phyloP scores from a whole-genome alignment of 2,888 invertebrate species.

The Melieria picta region DNA sequence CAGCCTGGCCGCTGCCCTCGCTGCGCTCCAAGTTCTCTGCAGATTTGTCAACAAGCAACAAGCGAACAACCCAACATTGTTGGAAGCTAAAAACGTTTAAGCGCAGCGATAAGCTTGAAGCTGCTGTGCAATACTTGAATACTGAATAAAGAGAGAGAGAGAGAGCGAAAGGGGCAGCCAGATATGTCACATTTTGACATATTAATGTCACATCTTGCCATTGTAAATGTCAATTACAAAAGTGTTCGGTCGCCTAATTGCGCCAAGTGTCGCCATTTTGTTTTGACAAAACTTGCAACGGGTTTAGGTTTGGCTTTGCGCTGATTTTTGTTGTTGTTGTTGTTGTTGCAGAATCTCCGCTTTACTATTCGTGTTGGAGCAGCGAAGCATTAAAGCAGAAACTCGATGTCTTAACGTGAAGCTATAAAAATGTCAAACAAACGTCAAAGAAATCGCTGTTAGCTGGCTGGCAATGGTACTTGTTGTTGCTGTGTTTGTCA shows the following conservation, averaged over 20 bases:
- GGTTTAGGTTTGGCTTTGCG: too few species aligned
- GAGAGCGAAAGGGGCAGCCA: background rate
- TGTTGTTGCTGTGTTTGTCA: too few species aligned
- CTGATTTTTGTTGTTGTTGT: background rate
- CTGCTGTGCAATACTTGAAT: background rate
- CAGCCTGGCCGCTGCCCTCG: constrained; percentile 9
- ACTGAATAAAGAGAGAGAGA: background rate
- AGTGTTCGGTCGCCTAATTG: background rate
- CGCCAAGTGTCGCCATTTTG: background rate
- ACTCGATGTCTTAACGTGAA: constrained; percentile 27
- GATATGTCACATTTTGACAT: constrained; percentile 21
- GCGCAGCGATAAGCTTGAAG: constrained; percentile 21
- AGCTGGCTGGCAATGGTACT: too few species aligned
- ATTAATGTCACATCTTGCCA: constrained; percentile 19
- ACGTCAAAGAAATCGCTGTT: constrained; percentile 1
- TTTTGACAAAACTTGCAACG: background rate
- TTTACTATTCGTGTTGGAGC: background rate
- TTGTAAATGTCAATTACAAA: constrained; percentile 14
- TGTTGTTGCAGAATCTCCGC: background rate
- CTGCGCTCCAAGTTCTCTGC: background rate
- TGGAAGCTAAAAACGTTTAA: constrained; percentile 48
- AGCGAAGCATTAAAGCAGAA: constrained; percentile 13
- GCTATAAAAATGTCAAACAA: constrained; percentile 43
- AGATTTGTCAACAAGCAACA: constrained; percentile 22
- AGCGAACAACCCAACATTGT: constrained; percentile 31